Conservation (phyloP, 1,140 invertebrate genomes). For the Drosophila funebris region DNA sequence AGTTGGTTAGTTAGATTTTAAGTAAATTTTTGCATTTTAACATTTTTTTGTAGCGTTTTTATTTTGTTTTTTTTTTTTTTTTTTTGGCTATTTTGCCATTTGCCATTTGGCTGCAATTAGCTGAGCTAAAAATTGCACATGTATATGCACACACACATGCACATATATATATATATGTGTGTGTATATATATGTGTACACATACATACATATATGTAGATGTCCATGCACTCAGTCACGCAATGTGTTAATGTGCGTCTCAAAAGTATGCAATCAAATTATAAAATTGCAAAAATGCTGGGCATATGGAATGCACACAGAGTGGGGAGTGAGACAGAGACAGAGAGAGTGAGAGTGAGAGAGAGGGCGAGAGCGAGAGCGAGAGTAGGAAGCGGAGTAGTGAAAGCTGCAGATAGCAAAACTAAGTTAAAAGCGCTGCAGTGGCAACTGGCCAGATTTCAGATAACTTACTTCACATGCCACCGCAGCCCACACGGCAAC, state of each 20-base stretch:
- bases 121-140: slow-evolving; percentile 20
- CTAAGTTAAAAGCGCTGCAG: slow-evolving; percentile 69
- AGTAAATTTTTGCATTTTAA: slow-evolving; percentile 6
- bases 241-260: slow-evolving; percentile 68
- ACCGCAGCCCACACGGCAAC: slow-evolving; percentile 6
- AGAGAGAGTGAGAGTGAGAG: not conserved
- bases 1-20: slow-evolving; percentile 32
- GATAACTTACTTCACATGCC: slow-evolving; percentile 37
- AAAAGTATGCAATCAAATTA: slow-evolving; percentile 79
- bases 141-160: not conserved
- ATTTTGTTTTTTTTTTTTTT: slow-evolving; percentile 16
- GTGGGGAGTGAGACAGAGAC: not conserved
- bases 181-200: not conserved
- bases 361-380: not conserved
- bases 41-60: slow-evolving; percentile 16
- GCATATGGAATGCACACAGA: slow-evolving; percentile 43
- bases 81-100: slow-evolving; percentile 47
- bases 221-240: slow-evolving; percentile 11
- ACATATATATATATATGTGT: not conserved
- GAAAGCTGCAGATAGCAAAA: slow-evolving; percentile 50
- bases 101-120: slow-evolving; percentile 59
- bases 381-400: not conserved
- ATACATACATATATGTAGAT: not conserved
- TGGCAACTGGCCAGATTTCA: slow-evolving; percentile 49
- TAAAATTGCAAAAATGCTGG: slow-evolving; percentile 58